A percentile compares a stretch with the other conserved stretches of the same genome.
These are phyloP conservation scores for Escarpia spicata DNA, from an alignment of 2,888 invertebrate genomes.

Conservation along the genomic window DNA sequence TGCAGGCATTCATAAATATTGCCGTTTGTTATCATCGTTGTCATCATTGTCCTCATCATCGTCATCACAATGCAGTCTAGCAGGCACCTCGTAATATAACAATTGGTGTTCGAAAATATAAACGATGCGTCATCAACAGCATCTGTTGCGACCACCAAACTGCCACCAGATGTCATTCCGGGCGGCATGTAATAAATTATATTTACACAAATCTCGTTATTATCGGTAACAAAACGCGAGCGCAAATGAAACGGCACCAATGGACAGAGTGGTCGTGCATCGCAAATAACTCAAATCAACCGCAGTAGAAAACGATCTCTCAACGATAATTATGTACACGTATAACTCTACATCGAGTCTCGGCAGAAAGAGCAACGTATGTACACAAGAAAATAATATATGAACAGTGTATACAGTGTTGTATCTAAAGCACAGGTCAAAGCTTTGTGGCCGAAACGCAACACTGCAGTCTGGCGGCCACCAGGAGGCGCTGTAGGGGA, in stretches of 20 bases:
- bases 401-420: background rate
- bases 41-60: background rate
- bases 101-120: background rate
- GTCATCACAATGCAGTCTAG: background rate
- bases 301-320: background rate
- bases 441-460: background rate
- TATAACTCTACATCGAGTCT: background rate
- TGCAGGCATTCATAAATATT: background rate
- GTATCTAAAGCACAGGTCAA: background rate
- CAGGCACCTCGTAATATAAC: conserved; percentile 12
- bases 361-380: background rate
- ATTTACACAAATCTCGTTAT: conserved; percentile 6
- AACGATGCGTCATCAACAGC: background rate
- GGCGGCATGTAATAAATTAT: background rate
- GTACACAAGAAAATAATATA: background rate
- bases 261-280: background rate
- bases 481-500: background rate
- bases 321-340: background rate
- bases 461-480: background rate
- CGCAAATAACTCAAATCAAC: background rate
- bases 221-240: background rate
- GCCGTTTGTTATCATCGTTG: background rate
- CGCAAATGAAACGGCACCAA: background rate
- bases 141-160: background rate
- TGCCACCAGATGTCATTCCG: background rate